phyloP scores from a whole-genome alignment of 2,888 invertebrate genomes.

The Drosophila dives region DNA sequence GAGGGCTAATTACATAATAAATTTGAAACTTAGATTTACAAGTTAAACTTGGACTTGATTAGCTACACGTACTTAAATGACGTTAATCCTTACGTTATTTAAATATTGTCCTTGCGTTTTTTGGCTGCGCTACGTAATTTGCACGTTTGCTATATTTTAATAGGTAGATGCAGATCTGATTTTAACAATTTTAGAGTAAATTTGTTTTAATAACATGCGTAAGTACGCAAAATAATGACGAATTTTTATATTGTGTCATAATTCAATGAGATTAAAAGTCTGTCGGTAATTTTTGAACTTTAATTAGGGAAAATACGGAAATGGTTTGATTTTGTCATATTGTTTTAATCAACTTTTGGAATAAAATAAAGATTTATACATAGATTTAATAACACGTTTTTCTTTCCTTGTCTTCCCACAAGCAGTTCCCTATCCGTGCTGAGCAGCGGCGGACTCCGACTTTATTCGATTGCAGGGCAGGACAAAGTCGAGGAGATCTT shows the following conservation, averaged over 20 bases:
- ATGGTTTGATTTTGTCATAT: neutral
- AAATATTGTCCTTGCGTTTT: neutral
- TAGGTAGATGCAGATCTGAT: neutral
- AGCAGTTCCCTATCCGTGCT: constrained; percentile 83
- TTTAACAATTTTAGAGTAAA: neutral
- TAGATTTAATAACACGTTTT: neutral
- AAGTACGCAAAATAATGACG: too few relatives aligned
- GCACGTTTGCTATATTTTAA: neutral
- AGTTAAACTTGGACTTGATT: neutral
- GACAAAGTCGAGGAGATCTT: constrained; percentile 84
- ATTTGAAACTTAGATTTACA: neutral
- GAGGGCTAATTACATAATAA: constrained; percentile 85
- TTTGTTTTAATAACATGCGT: neutral
- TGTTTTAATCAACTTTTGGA: neutral
- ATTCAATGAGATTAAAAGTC: neutral
- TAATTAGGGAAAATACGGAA: neutral
- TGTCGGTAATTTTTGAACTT: neutral
- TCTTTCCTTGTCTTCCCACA: too few relatives aligned
- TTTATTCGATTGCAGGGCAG: constrained; percentile 82
- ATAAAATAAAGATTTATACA: too few relatives aligned
- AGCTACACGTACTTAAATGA: too few relatives aligned
- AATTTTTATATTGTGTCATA: neutral
- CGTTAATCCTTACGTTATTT: neutral
- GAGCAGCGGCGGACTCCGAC: constrained; percentile 80
- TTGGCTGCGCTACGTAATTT: neutral